phyloP scores from a whole-genome alignment of 2,888 invertebrate genomes.

The Heterodera filipjevi region DNA sequence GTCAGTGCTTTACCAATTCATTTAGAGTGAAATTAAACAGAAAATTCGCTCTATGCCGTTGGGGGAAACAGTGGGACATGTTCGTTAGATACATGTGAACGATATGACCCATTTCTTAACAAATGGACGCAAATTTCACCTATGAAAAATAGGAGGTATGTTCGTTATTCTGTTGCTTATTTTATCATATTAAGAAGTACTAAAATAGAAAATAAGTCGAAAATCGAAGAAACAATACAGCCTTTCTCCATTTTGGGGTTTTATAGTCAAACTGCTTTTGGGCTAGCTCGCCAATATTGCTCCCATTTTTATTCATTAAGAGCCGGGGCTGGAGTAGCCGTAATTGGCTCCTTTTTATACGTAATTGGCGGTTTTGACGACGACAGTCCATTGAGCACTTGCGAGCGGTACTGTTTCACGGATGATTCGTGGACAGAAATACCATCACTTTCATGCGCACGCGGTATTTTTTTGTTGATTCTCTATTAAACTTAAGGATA shows the following conservation, averaged over 20 bases:
- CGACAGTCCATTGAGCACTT: slow-evolving; percentile 67
- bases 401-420: slow-evolving; percentile 67
- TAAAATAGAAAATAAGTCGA: too few relatives aligned
- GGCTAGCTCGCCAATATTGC: too few relatives aligned
- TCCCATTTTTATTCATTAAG: slow-evolving; percentile 5
- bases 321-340: slow-evolving; percentile 69
- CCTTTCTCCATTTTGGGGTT: too few relatives aligned
- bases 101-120: slow-evolving; percentile 68
- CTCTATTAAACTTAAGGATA: too few relatives aligned
- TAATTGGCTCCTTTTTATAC: slow-evolving; percentile 68
- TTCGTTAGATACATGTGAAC: slow-evolving; percentile 68
- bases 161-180: slow-evolving; percentile 1
- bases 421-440: slow-evolving; percentile 65
- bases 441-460: slow-evolving; percentile 54
- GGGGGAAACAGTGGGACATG: slow-evolving; percentile 70
- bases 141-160: slow-evolving; percentile 66
- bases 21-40: background rate
- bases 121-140: slow-evolving; percentile 67
- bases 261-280: too few relatives aligned
- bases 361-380: slow-evolving; percentile 68
- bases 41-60: slow-evolving; percentile 66
- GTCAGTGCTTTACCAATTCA: too few relatives aligned
- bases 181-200: too few relatives aligned
- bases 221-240: too few relatives aligned
- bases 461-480: slow-evolving; percentile 44